Percentiles rank a stretch among this genome's conserved stretches.
Evolutionary conservation across 2,797 vertebrate species (phyloP).

Genomic region (Falco cherrug): DNA sequence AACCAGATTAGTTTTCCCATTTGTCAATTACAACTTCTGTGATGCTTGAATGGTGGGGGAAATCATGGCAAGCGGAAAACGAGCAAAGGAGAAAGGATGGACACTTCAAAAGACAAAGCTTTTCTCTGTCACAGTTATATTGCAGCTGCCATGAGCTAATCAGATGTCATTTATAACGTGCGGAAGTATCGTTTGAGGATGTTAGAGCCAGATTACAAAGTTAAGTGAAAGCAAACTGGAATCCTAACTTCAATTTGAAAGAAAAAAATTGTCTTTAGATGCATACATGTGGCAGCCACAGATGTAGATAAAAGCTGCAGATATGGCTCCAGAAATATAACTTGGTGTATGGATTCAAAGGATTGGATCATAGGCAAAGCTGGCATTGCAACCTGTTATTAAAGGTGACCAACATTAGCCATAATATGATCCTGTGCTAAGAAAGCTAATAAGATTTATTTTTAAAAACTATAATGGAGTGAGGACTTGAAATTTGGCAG

Average conservation of each 20-base stretch:
- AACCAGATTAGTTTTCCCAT: neutral
- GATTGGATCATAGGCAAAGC: neutral
- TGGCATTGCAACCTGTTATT: neutral
- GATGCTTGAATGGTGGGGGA: neutral
- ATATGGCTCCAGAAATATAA: neutral
- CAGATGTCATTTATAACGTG: neutral
- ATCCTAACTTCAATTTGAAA: neutral
- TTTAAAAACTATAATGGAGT: neutral
- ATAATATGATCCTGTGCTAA: neutral
- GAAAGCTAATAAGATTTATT: neutral
- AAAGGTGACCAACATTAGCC: neutral
- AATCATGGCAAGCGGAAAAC: neutral
- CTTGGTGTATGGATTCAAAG: neutral
- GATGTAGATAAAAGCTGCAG: slow-evolving; percentile 11
- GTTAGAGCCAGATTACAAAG: neutral
- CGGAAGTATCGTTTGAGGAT: neutral
- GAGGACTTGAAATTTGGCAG: neutral
- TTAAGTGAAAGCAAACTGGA: neutral
- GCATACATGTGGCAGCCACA: neutral
- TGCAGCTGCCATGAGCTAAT: neutral
- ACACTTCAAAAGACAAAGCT: slow-evolving; percentile 4
- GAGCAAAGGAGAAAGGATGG: neutral
- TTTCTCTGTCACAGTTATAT: neutral
- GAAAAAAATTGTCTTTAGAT: neutral
- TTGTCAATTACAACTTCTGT: neutral